phyloP scores from a whole-genome alignment of 2,113 vertebrate species.

The Xerus inauris region DNA sequence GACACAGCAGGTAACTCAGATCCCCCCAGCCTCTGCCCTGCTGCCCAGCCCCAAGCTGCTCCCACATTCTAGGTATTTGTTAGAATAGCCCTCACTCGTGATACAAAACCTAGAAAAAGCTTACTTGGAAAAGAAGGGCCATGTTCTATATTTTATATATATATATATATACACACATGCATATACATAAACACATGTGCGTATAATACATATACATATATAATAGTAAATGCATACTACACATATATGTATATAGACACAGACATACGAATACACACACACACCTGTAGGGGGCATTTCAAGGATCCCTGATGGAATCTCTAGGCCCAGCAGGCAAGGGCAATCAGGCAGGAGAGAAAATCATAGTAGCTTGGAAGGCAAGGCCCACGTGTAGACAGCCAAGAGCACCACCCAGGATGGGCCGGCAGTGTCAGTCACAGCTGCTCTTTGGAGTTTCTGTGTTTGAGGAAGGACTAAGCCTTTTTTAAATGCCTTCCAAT shows the following conservation, averaged over 20 bases:
- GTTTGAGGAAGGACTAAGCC: not conserved
- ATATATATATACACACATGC: not conserved
- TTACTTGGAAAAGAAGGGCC: not conserved
- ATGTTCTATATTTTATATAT: not conserved
- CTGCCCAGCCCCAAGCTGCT: not conserved
- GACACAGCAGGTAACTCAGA: fast-evolving
- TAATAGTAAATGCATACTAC: not conserved
- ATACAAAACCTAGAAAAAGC: not conserved
- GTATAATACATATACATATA: too few species aligned
- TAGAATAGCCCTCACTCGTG: not conserved
- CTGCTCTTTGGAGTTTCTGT: not conserved
- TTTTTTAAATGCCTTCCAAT: not conserved
- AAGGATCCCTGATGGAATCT: too few species aligned
- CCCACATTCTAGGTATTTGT: not conserved
- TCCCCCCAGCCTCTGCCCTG: not conserved
- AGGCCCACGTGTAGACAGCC: not conserved
- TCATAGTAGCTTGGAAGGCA: not conserved
- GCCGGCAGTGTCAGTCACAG: not conserved
- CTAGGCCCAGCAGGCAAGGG: not conserved
- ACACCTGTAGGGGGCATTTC: not conserved
- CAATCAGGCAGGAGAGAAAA: not conserved
- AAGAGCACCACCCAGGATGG: not conserved
- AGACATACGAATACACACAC: fast-evolving
- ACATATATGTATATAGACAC: fast-evolving
- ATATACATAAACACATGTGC: too few species aligned